phyloP scores from a whole-genome alignment of 35 echinoderm and acorn worm species.

The Patiria miniata region DNA sequence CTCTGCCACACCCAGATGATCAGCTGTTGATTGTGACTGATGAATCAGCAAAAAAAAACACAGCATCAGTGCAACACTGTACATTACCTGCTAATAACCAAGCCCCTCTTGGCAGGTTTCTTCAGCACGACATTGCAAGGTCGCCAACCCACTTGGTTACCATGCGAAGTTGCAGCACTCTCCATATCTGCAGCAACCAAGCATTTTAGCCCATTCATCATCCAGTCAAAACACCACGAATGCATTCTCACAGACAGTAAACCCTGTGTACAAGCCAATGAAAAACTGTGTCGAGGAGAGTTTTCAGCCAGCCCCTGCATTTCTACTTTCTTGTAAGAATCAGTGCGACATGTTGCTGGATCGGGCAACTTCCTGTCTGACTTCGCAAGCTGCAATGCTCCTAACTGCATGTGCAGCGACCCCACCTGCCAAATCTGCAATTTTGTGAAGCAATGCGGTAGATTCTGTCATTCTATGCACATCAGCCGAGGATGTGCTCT shows the following conservation, averaged over 20 bases:
- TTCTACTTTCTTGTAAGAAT: constrained; percentile 32
- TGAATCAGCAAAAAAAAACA: constrained; percentile 38
- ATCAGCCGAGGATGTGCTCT: constrained; percentile 28
- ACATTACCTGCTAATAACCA: constrained; percentile 26
- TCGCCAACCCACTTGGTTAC: constrained; percentile 34
- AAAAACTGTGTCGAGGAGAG: constrained; percentile 59
- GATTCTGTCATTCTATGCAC: constrained; percentile 12
- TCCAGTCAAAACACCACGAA: constrained; percentile 43
- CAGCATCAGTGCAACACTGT: constrained; percentile 51
- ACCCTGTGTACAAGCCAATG: constrained; percentile 69
- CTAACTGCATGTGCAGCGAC: background rate
- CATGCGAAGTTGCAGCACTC: constrained; percentile 60
- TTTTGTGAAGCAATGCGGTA: constrained; percentile 31
- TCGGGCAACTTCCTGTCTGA: constrained; percentile 45
- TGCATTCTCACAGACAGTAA: constrained; percentile 68
- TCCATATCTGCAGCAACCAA: constrained; percentile 46
- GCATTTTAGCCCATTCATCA: constrained; percentile 64
- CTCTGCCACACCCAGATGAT: constrained; percentile 28
- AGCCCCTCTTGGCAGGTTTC: background rate
- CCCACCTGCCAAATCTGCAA: constrained; percentile 50
- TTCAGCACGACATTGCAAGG: background rate
- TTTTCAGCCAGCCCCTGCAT: constrained; percentile 62
- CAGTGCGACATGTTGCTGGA: constrained; percentile 46
- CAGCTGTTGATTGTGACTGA: constrained; percentile 65
- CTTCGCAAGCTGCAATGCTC: constrained; percentile 59